phyloP scores from a whole-genome alignment of 2,888 invertebrate species.

The Eupithecia inturbata region DNA sequence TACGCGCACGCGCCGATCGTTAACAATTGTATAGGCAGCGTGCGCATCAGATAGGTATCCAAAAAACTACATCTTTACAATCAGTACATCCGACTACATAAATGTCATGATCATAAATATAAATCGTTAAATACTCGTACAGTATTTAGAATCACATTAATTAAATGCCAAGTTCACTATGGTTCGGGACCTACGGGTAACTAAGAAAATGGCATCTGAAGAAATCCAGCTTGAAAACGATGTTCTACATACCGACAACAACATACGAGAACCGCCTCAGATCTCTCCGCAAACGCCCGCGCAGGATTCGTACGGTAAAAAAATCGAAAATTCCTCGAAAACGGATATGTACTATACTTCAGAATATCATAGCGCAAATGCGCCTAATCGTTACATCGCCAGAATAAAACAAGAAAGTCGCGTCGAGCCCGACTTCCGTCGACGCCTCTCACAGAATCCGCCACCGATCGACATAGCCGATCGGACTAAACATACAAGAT shows the following conservation, averaged over 20 bases:
- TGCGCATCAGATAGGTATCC: conserved; percentile 62
- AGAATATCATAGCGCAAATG: conserved; percentile 62
- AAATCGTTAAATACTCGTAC: conserved; percentile 76
- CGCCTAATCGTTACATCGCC: conserved; percentile 41
- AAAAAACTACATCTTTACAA: conserved; percentile 70
- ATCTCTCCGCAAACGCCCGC: conserved; percentile 44
- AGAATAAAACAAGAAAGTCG: conserved; percentile 46
- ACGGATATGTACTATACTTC: conserved; percentile 67
- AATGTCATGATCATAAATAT: conserved; percentile 73
- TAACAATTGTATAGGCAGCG: conserved; percentile 68
- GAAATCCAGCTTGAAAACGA: conserved; percentile 61
- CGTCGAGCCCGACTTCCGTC: conserved; percentile 50
- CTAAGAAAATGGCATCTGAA: conserved; percentile 82
- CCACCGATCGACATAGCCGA: conserved; percentile 54
- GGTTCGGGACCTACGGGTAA: conserved; percentile 81
- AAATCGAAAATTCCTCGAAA: conserved; percentile 64
- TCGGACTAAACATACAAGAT: conserved; percentile 61
- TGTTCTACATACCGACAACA: conserved; percentile 49
- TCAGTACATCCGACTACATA: conserved; percentile 72
- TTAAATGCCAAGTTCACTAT: conserved; percentile 83
- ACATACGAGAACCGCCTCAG: conserved; percentile 56
- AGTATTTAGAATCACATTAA: conserved; percentile 76
- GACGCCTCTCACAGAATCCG: conserved; percentile 27
- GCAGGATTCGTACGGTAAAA: conserved; percentile 47
- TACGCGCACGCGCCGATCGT: conserved; percentile 69